Conservation (phyloP, 2,113 vertebrate genomes). For the Centrocercus urophasianus region DNA sequence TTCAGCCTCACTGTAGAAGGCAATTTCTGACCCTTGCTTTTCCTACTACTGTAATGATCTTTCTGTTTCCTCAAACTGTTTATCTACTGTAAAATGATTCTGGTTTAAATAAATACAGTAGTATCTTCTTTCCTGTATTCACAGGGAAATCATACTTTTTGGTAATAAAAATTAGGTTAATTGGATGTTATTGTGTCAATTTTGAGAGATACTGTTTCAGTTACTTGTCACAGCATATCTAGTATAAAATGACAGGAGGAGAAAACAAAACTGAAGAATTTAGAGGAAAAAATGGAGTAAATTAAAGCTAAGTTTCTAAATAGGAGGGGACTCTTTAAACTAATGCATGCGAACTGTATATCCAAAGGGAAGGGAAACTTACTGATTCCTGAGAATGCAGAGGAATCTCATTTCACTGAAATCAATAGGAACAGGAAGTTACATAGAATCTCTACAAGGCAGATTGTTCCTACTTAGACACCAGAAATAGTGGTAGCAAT, state of each 20-base stretch:
- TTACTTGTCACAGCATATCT: not conserved
- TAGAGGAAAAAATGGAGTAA: not conserved
- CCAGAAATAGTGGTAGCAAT: not conserved
- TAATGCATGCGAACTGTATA: not conserved
- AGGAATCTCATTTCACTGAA: not conserved
- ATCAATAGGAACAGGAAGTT: not conserved
- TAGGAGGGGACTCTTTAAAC: not conserved
- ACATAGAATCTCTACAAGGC: not conserved
- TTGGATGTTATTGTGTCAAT: not conserved
- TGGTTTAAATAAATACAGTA: not conserved
- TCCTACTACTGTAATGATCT: not conserved
- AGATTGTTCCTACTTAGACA: not conserved
- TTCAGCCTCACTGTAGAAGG: not conserved
- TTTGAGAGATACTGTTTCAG: not conserved
- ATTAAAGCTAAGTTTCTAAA: not conserved
- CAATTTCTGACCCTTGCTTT: not conserved
- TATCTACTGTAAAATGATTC: not conserved
- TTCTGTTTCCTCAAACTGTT: not conserved
- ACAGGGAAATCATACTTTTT: not conserved
- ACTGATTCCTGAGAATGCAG: not conserved
- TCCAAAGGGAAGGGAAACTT: not conserved
- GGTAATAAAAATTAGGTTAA: not conserved
- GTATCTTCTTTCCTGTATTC: not conserved
- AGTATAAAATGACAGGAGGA: not conserved
- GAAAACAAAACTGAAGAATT: not conserved